Base-by-base conservation (phyloP, 35 echinoderm and acorn worm genomes). In the Hemicentrotus pulcherrimus region DNA sequence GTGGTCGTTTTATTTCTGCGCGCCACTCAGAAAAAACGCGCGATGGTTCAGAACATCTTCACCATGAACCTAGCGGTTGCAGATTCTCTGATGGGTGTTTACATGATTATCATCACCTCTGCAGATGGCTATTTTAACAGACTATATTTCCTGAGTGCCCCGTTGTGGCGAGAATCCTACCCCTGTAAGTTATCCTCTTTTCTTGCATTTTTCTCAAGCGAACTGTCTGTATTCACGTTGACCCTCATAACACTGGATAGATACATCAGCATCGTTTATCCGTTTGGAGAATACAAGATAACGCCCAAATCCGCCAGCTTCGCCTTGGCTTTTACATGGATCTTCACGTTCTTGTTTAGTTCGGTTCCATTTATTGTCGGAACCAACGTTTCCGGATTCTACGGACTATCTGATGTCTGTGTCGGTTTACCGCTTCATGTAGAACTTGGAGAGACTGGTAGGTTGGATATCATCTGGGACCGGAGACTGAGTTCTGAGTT, bases 371-470 rank as follows among this genome's bases (percentile, higher is more conserved):
- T 91, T 13, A 16, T 99, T 65, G 91, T 96, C 46, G 32, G 71
- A 2, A 58, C 33, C 32, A 91, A 94, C 9, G 71, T 97, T 18
- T 91, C 95, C 47, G 93, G 95, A 0, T 95, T 97, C 48, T 99
- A 99, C 35, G 98, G 97, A 46, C 47, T 96, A 33, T 97, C 96
- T 13, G 98, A 97, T 86, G 98, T 99, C 11, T 99, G 98, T 47
- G 86, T 99, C 6, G 98, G 96, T 30, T 85, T 99, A 46, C 98
- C 98, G 16, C 55, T 99, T 94, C 19, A 98, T 95, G 5, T 86
- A 88, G 19, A 92, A 96, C 31, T 86, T 41, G 52, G 96, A 95
- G 86, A 86, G 96, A 58, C 95, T 92, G 11, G 91, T 33, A 33
- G 45, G 11, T 88, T 91, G 48, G 88, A 32, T 32, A 88, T 78